Base-by-base conservation (phyloP, 2,113 vertebrate genomes). In the Glaucomys volans region DNA sequence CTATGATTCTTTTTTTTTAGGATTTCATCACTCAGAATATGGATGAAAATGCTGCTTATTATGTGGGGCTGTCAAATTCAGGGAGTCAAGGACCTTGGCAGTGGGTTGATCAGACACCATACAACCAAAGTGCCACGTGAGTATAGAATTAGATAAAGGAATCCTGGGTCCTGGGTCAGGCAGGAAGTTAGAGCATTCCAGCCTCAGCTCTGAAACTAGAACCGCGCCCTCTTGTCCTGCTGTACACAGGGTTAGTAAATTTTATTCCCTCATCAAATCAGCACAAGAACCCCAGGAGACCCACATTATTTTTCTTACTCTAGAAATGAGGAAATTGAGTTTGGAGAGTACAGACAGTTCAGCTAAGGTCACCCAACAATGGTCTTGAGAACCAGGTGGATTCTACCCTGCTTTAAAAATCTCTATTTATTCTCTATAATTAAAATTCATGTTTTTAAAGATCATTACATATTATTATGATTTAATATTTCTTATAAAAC, bases 31-130 rank as follows among this genome's bases (percentile, higher is more conserved):
- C 0, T 50, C 8, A 14, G 57, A 16, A 88, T 0, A 26, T 91
- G 40, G 0, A 24, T 5, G 0, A 0, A 52, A 0, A 0, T 0
- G 1, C 0, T 17, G 57, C 32, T 94, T 95, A 97, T 52, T 97
- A 75, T 44, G 0, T 97, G 8, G 96, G 96, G 22, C 92, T 97
- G n/a, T 94, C 88, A 40, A 64, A 97, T 8, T 40, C 44, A 71
- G 22, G 54, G 8, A 72, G 72, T 28, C 47, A 24, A 35, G 0
- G 16, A 30, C 37, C 12, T 8, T 97, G 94, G 91, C 71, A 66
- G 35, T 92, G 81, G 71, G 57, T 85, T 26, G 69, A 92, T 84
- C 54, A 52, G 42, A 85, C 91, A 66, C 81, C 69, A 11, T 85
- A 92, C 28, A 66, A 84, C 0, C 1, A 32, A 37, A 76, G 12